Evolutionary conservation across 2,888 invertebrate species (phyloP), one percentile per base, ranked within the genome.

Genomic region (Hipparchia semele): DNA sequence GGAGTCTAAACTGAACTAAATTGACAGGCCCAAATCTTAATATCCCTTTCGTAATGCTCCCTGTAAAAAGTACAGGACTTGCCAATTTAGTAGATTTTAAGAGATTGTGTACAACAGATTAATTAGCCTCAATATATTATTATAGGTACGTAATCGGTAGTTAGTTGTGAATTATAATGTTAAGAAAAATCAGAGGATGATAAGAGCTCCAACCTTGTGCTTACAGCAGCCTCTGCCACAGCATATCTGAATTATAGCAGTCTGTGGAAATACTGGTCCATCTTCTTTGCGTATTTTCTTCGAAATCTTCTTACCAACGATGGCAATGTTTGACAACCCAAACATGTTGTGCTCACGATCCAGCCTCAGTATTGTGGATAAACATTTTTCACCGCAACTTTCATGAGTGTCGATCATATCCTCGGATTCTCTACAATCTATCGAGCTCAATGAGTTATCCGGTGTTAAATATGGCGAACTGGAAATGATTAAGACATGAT

Each of bases 321-420:
- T 88, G 56, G 90, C 84, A 73, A 92, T 88, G 77, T 90, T 89
- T 2, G 92, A 92, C 33, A 94, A 76, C 1, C 93, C 93, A 79
- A 94, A 94, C 82, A 94, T 78, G 72, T 94, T 93, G 76, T 92
- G 91, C 76, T 94, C 93, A 77, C 86, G 88, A 77, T 94, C 93
- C 74, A 94, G 75, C 7, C 87, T 86, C 0, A 94, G 82, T 74
- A 94, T 91, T 1, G 93, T 94, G 1, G 91, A 90, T 66, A 94
- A 75, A 68, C 86, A 88, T 80, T 85, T 90, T 72, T 91, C 90
- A 23, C 84, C 84, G 4, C 83, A 80, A 74, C 80, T 85, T 1
- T 79, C 68, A 12, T 78, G 73, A 71, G 78, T 75, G 7, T 76
- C 75, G 1, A 84, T 68, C 10, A 80, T 79, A 12, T 80, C 83